Evolutionary conservation across 2,888 invertebrate species (phyloP).

Genomic region (Merodon equestris): DNA sequence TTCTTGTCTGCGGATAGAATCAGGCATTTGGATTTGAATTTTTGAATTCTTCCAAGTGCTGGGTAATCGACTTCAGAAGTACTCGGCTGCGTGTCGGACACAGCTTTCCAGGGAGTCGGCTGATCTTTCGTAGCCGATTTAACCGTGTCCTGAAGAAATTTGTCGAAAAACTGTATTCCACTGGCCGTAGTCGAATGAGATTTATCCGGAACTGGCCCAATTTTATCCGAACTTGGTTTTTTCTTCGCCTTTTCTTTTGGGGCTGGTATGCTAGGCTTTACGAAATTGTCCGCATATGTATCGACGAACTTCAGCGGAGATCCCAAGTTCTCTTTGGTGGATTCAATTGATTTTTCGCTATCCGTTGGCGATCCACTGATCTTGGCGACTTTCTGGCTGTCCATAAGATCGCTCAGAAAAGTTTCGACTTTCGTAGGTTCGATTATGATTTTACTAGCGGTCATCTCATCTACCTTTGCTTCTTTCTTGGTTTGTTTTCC

Average conservation of each 20-base stretch:
- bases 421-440: constrained; percentile 34
- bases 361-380: constrained; percentile 24
- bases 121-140: neutral
- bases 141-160: constrained; percentile 38
- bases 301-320: constrained; percentile 57
- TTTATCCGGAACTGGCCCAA: constrained; percentile 27
- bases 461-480: constrained; percentile 15
- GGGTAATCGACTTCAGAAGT: constrained; percentile 63
- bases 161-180: constrained; percentile 52
- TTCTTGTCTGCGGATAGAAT: constrained; percentile 56
- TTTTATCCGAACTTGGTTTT: constrained; percentile 31
- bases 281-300: constrained; percentile 38
- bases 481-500: neutral
- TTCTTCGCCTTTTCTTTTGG: constrained; percentile 51
- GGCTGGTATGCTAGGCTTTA: constrained; percentile 3
- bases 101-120: constrained; percentile 69
- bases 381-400: constrained; percentile 38
- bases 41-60: constrained; percentile 49
- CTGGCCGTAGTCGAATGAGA: neutral
- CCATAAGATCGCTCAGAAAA: constrained; percentile 39
- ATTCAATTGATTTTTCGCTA: constrained; percentile 15
- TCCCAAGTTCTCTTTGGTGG: constrained; percentile 13
- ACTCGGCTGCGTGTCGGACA: constrained; percentile 68
- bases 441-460: constrained; percentile 24
- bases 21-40: constrained; percentile 34